Conservation (phyloP, 2,113 vertebrate genomes). For the Apodemus speciosus region DNA sequence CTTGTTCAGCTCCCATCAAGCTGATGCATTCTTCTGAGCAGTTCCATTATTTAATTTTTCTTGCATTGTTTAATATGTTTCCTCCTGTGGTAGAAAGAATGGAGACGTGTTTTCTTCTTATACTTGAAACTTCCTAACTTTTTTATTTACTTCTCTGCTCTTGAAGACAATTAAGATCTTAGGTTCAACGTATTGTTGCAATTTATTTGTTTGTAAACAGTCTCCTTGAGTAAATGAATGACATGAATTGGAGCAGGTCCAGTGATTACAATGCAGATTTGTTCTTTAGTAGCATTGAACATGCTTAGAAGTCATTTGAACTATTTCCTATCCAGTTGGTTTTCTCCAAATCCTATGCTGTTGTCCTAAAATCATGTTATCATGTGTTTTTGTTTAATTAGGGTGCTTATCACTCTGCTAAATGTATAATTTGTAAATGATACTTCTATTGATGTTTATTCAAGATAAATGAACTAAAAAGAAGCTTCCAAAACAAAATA, state of each 20-base stretch:
- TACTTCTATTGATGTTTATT: constrained; percentile 48
- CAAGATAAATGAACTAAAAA: constrained; percentile 17
- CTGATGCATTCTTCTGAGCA: background rate
- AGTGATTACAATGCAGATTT: background rate
- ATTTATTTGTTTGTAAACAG: constrained; percentile 40
- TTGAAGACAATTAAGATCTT: constrained; percentile 35
- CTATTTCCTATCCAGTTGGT: constrained; percentile 21
- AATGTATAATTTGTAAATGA: constrained; percentile 40
- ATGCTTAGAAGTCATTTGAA: constrained; percentile 28
- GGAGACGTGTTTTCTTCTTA: background rate
- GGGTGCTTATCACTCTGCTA: constrained; percentile 10
- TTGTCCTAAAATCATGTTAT: constrained; percentile 38
- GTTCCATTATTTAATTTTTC: background rate
- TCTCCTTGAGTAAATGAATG: constrained; percentile 51
- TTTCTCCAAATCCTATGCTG: background rate
- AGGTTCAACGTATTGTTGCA: background rate
- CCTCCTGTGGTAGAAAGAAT: background rate
- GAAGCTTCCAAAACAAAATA: constrained; percentile 25
- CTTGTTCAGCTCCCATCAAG: background rate
- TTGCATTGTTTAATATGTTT: background rate
- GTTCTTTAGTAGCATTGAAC: background rate
- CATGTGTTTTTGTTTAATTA: constrained; percentile 56
- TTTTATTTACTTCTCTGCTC: background rate
- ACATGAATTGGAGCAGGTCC: background rate
- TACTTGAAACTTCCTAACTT: background rate